These are phyloP conservation scores for Martes flavigula DNA, from an alignment of 2,797 vertebrate species.

Conservation along the genomic window DNA sequence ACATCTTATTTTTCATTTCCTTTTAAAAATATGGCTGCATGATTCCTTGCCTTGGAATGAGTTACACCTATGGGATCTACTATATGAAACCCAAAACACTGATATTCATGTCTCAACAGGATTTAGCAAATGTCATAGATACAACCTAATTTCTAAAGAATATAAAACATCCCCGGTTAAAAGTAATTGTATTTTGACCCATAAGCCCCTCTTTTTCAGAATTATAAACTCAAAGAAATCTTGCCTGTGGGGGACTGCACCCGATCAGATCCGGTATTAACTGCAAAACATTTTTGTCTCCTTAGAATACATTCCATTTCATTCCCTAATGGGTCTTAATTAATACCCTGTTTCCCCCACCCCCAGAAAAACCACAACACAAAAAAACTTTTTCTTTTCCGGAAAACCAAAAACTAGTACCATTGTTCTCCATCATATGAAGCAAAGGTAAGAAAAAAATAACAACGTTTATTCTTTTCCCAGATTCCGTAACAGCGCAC, in stretches of 20 bases:
- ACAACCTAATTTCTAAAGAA: constrained; percentile 34
- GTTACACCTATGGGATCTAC: neutral
- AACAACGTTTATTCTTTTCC: neutral
- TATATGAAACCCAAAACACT: neutral
- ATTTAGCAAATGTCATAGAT: neutral
- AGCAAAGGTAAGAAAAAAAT: constrained; percentile 35
- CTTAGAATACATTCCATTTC: constrained; percentile 26
- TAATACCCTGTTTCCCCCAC: neutral
- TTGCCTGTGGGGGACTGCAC: neutral
- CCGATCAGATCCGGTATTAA: neutral
- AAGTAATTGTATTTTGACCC: neutral
- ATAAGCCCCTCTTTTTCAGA: neutral
- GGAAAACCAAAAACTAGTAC: constrained; percentile 22
- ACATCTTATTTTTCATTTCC: neutral
- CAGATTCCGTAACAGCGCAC: neutral
- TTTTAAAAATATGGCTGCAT: neutral
- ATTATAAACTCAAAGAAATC: constrained; percentile 13
- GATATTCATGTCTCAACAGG: neutral
- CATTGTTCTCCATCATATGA: neutral
- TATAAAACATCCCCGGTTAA: constrained; percentile 14
- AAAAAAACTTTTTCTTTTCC: constrained; percentile 33
- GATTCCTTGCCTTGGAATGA: neutral
- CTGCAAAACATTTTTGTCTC: constrained; percentile 22
- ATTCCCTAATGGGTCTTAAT: constrained; percentile 52
- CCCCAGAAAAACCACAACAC: neutral